Evolutionary conservation across 2,888 invertebrate genomes (phyloP), one percentile per base, ranked within the genome.

Genomic region (Saturnia pavonia): DNA sequence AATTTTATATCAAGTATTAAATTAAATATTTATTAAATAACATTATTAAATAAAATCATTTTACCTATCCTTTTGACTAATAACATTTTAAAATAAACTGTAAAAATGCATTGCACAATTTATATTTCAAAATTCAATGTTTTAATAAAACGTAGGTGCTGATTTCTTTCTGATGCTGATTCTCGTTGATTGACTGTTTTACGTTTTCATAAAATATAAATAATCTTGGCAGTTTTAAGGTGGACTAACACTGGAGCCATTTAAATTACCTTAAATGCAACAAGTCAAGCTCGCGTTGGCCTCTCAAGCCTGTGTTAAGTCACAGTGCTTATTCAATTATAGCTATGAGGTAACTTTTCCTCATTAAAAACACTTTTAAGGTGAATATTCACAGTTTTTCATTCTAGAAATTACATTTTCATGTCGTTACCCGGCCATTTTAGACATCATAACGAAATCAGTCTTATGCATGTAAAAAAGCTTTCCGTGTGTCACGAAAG

Each of bases 221-320:
- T 34, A 27, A 22, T 34, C n/a, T 68, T 68, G 7, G 11, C 65
- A 65, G 19, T 65, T 63, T 25, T n/a, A 65, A 34, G 34, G 40
- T 65, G 34, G 1, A 7, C 65, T 34, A 65, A 65, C 9, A 65
- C 3, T 16, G n/a, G 22, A 66, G 70, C 73, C 71, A 72, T 76
- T 78, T 77, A 75, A 78, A 79, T 79, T 79, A 74, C 74, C 42
- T 70, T 75, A 80, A 82, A 84, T 82, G 89, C 89, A 89, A 89
- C 89, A 89, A 89, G 89, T 89, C 77, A 86, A 80, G 83, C 77
- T 75, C 75, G 77, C 79, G 73, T 71, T 73, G 74, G 75, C 75
- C 78, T 75, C 74, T 74, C 71, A 74, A 80, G 74, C 74, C 80
- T 82, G 83, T 80, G 80, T 80, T 78, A 80, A 74, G 70, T 70